Evolutionary conservation across 2,797 vertebrate genomes (phyloP), one percentile per base, ranked within the genome.

Genomic region (Poeciliopsis paucimaculata): DNA sequence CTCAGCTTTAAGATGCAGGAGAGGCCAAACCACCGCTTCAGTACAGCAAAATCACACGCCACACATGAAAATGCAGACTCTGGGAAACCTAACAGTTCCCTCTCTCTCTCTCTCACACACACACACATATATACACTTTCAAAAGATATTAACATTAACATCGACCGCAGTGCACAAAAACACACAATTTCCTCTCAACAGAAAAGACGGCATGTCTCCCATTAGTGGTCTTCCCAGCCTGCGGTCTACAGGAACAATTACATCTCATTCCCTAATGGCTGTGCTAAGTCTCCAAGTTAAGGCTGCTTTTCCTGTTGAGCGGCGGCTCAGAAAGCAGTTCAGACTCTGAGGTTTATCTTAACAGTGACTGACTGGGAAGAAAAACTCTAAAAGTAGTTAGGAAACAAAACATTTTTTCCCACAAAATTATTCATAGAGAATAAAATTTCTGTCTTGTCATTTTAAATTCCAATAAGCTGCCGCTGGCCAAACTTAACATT

Each of bases 141-240:
- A 75, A 72, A 28, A 83, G 51, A 83, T 82, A 83, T 47, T 36
- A 46, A 77, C 80, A 86, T 77, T 82, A 78, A 83, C 76, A 77
- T 45, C 41, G 66, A 84, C 36, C 34, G 66, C 75, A 60, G 12
- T 53, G 79, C 57, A 66, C 16, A 78, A 34, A 86, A 41, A 76
- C 47, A 76, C 84, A 91, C 79, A 84, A 76, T 79, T 89, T 86
- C 80, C 81, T 77, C 78, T 84, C 80, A 86, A 84, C 85, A 92
- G 66, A 84, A 86, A 87, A 83, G 79, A 72, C 84, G 74, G 87
- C 87, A 92, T 94, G 93, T 91, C 94, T 95, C 91, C 86, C 86
- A 94, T 94, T 95, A 94, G 93, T 88, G 92, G 91, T 89, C 87
- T 88, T 72, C 81, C 85, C 80, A 76, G 89, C 74, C 88, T 91